A percentile compares a stretch with the other conserved stretches of the same genome.
Conservation (phyloP, 2,888 invertebrate genomes). For the Diarsia brunnea region DNA sequence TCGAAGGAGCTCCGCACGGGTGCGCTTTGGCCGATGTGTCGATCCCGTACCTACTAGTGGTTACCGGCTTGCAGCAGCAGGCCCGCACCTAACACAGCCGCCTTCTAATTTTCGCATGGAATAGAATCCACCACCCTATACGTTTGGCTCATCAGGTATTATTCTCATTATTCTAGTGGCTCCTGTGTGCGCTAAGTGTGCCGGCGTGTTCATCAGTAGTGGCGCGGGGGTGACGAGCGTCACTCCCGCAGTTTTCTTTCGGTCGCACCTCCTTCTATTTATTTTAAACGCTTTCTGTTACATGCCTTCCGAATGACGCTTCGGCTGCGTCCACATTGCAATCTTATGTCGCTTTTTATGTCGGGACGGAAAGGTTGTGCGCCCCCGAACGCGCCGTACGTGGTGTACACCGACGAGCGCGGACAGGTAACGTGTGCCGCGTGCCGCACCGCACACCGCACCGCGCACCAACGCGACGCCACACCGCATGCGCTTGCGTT, state of each 20-base stretch:
- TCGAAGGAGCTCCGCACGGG: conserved; percentile 88
- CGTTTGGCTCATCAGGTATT: conserved; percentile 91
- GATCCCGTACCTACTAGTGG: conserved; percentile 85
- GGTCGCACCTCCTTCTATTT: conserved; percentile 88
- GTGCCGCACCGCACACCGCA: conserved; percentile 43
- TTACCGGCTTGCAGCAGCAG: conserved; percentile 88
- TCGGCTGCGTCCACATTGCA: conserved; percentile 89
- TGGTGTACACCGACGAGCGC: conserved; percentile 98
- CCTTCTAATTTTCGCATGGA: conserved; percentile 91
- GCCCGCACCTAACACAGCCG: conserved; percentile 90
- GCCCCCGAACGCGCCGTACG: conserved; percentile 97
- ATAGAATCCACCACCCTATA: conserved; percentile 90
- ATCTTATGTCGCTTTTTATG: conserved; percentile 90
- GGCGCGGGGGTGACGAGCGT: conserved; percentile 83
- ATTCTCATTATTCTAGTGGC: conserved; percentile 89
- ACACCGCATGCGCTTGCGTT: conserved; percentile 38
- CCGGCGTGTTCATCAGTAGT: conserved; percentile 86
- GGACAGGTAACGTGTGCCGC: conserved; percentile 95
- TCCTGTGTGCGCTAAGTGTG: conserved; percentile 89
- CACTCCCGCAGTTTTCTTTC: conserved; percentile 81
- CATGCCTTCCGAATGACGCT: conserved; percentile 91
- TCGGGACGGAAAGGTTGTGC: conserved; percentile 91
- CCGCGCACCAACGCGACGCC: conserved; percentile 22
- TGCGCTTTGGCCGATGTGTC: conserved; percentile 89
- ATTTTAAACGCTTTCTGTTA: conserved; percentile 90